These are phyloP conservation scores for Hippotragus niger DNA, from an alignment of 2,113 vertebrate species.

Conservation along the genomic window DNA sequence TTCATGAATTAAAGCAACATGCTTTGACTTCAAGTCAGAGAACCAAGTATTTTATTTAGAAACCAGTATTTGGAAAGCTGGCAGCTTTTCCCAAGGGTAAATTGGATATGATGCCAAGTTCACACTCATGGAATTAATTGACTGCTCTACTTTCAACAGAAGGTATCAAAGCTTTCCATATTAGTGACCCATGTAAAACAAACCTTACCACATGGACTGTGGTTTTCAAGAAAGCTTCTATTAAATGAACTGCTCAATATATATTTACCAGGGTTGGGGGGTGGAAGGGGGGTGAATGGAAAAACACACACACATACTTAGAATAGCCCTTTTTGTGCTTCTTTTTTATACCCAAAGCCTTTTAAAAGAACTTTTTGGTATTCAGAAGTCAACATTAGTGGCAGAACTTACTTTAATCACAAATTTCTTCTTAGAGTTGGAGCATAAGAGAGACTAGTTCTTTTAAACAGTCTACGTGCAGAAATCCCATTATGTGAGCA, in stretches of 20 bases:
- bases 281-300: neutral
- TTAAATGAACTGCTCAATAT: slow-evolving; percentile 45
- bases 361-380: neutral
- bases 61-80: slow-evolving; percentile 40
- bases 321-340: slow-evolving; percentile 34
- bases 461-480: neutral
- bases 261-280: neutral
- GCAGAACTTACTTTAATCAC: slow-evolving; percentile 20
- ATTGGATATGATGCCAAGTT: slow-evolving; percentile 48
- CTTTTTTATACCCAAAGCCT: neutral
- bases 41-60: slow-evolving; percentile 58
- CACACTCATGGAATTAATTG: slow-evolving; percentile 67
- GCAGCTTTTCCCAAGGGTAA: slow-evolving; percentile 33
- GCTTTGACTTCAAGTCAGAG: slow-evolving; percentile 37
- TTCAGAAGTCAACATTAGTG: slow-evolving; percentile 23
- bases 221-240: slow-evolving; percentile 47
- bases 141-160: slow-evolving; percentile 52
- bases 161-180: slow-evolving; percentile 61
- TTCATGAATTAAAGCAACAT: slow-evolving; percentile 52
- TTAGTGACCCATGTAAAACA: slow-evolving; percentile 52
- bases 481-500: neutral
- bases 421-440: neutral
- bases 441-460: neutral
- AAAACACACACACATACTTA: neutral
- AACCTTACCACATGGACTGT: slow-evolving; percentile 25